Evolutionary conservation across 2,888 invertebrate genomes (phyloP).

Genomic region (Cheilosia grossa): DNA sequence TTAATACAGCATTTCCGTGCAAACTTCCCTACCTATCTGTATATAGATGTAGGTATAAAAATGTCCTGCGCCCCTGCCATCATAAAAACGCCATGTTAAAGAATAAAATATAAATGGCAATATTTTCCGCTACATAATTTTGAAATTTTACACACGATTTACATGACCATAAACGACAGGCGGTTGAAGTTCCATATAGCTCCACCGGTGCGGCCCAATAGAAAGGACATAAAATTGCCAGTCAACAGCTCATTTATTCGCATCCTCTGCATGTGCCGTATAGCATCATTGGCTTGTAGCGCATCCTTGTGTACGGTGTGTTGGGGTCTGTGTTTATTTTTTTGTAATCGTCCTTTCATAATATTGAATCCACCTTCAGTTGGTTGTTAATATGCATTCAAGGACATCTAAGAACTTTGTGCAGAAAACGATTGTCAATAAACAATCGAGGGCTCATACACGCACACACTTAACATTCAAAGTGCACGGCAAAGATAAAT

Average conservation of each 20-base stretch:
- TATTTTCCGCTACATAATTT: slow-evolving; percentile 74
- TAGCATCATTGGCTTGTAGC: not conserved
- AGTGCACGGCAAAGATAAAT: slow-evolving; percentile 60
- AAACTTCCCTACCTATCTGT: not conserved
- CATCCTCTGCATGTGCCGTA: slow-evolving; percentile 1
- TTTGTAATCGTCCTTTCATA: slow-evolving; percentile 58
- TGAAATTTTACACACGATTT: slow-evolving; percentile 75
- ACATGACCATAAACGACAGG: slow-evolving; percentile 65
- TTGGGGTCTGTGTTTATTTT: slow-evolving; percentile 5
- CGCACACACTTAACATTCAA: slow-evolving; percentile 64
- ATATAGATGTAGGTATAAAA: slow-evolving; percentile 5
- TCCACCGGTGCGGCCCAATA: slow-evolving; percentile 17
- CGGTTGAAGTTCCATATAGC: slow-evolving; percentile 12
- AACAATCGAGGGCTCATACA: slow-evolving; percentile 52
- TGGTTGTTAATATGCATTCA: slow-evolving; percentile 6
- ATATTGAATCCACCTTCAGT: slow-evolving; percentile 53
- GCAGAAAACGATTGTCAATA: slow-evolving; percentile 58
- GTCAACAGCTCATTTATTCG: slow-evolving; percentile 9
- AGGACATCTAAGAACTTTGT: slow-evolving; percentile 49
- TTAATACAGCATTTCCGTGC: slow-evolving; percentile 53
- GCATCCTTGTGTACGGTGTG: slow-evolving; percentile 22
- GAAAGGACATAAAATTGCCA: slow-evolving; percentile 55
- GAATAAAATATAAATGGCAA: slow-evolving; percentile 64
- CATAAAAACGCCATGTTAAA: not conserved
- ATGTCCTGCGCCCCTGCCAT: slow-evolving; percentile 13